Conservation (phyloP, 2,888 invertebrate species). For the Nomada goodeniana region DNA sequence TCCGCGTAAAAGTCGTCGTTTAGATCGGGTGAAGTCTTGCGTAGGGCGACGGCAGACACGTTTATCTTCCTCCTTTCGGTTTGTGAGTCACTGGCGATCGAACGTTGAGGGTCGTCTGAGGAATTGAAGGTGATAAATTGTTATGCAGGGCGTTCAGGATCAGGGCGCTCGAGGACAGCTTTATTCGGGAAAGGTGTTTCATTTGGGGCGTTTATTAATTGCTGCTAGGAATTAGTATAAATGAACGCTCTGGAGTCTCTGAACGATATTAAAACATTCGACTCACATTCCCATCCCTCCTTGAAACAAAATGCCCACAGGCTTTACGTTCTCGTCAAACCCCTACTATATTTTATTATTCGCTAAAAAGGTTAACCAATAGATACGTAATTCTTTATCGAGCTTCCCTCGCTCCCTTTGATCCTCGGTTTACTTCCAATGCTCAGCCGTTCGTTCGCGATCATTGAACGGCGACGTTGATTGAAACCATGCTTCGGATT, state of each 20-base stretch:
- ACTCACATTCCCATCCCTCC: no score
- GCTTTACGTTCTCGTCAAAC: no score
- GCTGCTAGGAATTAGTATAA: no score
- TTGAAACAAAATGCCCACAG: no score
- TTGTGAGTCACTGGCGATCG: conserved; percentile 64
- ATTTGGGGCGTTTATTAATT: not conserved
- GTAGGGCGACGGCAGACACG: conserved; percentile 45
- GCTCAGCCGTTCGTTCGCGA: not conserved
- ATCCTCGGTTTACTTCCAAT: not conserved
- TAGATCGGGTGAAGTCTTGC: conserved; percentile 58
- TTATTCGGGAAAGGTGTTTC: not conserved
- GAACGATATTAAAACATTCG: no score
- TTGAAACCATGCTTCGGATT: conserved; percentile 41
- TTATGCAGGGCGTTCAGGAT: conserved; percentile 43
- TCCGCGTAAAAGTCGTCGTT: conserved; percentile 74
- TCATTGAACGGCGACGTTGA: conserved; percentile 22
- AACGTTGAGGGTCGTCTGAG: conserved; percentile 45
- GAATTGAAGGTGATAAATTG: conserved; percentile 66
- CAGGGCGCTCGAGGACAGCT: not conserved
- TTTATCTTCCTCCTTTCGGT: conserved; percentile 61
- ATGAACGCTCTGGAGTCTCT: no score
- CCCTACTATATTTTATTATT: no score
- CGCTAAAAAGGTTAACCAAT: no score
- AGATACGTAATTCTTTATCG: no score
- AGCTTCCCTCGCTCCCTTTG: not conserved